Evolutionary conservation across 2,888 invertebrate genomes (phyloP).

Genomic region (Xestia rhomboidea): DNA sequence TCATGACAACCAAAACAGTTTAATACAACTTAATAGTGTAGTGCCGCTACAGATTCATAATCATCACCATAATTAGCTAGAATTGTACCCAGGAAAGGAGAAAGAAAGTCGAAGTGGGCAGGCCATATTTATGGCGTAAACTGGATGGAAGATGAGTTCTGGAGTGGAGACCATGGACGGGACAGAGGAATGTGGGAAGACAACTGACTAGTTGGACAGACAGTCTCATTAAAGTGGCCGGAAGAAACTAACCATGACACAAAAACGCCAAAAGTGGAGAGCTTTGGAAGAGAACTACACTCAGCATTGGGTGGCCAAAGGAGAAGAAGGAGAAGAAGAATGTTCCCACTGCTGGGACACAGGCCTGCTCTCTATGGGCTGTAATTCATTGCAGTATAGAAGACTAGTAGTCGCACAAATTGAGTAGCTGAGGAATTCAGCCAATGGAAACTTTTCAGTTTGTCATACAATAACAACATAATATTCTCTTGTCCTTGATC

Average conservation of each 20-base stretch:
- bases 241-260: too few relatives aligned
- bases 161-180: too few relatives aligned
- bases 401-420: background rate
- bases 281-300: too few relatives aligned
- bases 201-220: too few relatives aligned
- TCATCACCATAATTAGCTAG: background rate
- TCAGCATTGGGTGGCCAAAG: too few relatives aligned
- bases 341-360: background rate
- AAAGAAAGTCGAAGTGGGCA: too few relatives aligned
- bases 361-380: background rate
- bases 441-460: background rate
- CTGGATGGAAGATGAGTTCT: too few relatives aligned
- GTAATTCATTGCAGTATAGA: background rate
- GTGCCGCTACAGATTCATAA: too few relatives aligned
- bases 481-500: slow-evolving; percentile 33
- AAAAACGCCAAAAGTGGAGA: too few relatives aligned
- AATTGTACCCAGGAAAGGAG: background rate
- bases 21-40: background rate
- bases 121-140: too few relatives aligned
- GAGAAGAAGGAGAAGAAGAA: background rate
- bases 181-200: too few relatives aligned
- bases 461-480: background rate
- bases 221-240: too few relatives aligned
- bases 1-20: background rate
- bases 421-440: background rate